Evolutionary conservation across 1,140 invertebrate species (phyloP).

Genomic region (Rhynchophorus ferrugineus): DNA sequence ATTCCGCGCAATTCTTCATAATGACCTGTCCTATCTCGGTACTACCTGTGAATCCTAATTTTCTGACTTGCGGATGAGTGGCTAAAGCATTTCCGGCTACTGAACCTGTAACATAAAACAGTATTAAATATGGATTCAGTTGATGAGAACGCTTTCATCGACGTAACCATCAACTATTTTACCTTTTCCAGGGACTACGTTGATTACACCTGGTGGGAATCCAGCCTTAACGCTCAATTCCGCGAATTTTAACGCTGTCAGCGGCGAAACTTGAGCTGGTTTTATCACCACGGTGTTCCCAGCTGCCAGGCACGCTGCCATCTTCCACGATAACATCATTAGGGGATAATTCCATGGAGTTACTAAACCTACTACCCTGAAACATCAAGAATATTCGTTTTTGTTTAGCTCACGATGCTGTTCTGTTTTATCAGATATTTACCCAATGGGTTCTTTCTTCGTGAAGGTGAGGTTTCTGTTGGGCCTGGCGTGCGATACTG

Average conservation of each 20-base stretch:
- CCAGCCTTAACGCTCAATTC: slow-evolving; percentile 80
- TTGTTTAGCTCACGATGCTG: background rate
- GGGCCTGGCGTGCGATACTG: slow-evolving; percentile 79
- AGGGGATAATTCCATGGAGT: slow-evolving; percentile 98
- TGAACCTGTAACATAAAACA: slow-evolving; percentile 42
- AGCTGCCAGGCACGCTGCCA: slow-evolving; percentile 90
- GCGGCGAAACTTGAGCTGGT: slow-evolving; percentile 83
- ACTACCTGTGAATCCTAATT: slow-evolving; percentile 92
- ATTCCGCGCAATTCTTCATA: slow-evolving; percentile 80
- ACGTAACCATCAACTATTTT: too few relatives aligned
- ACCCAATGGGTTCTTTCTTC: slow-evolving; percentile 80
- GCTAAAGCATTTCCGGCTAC: slow-evolving; percentile 78
- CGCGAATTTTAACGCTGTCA: slow-evolving; percentile 90
- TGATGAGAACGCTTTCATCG: too few relatives aligned
- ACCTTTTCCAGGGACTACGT: slow-evolving; percentile 81
- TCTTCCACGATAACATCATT: slow-evolving; percentile 98
- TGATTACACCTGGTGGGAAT: slow-evolving; percentile 91
- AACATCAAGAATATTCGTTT: slow-evolving; percentile 18
- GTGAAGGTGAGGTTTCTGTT: slow-evolving; percentile 86
- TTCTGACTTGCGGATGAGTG: slow-evolving; percentile 74
- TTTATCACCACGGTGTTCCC: slow-evolving; percentile 94
- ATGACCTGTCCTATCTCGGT: slow-evolving; percentile 81
- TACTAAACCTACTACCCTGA: slow-evolving; percentile 82
- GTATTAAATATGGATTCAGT: too few relatives aligned
- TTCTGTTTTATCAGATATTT: slow-evolving; percentile 24